Conservation (phyloP, 2,113 vertebrate genomes). For the Coturnix japonica region DNA sequence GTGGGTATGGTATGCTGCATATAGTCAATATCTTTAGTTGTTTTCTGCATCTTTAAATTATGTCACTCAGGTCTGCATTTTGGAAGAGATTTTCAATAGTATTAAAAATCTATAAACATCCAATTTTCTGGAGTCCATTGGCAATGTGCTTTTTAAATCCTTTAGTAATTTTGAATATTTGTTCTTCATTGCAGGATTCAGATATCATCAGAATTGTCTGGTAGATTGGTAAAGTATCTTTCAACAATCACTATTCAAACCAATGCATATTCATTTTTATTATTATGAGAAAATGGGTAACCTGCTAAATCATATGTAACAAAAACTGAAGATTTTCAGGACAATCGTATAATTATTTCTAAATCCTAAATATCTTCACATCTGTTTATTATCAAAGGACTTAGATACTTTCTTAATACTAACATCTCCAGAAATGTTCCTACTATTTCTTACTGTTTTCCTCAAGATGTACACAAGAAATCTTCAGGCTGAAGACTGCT, state of each 20-base stretch:
- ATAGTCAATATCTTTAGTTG: neutral
- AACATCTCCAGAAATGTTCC: neutral
- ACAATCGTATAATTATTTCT: neutral
- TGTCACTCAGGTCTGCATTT: neutral
- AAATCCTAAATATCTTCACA: neutral
- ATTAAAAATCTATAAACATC: neutral
- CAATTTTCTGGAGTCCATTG: neutral
- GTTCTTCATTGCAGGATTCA: neutral
- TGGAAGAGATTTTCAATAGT: neutral
- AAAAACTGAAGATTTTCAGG: neutral
- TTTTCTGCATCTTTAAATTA: fast-evolving
- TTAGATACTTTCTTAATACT: neutral
- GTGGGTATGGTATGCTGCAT: fast-evolving
- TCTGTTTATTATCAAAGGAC: neutral
- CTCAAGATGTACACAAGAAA: neutral
- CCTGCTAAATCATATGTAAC: neutral
- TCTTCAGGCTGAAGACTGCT: neutral
- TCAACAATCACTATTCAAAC: neutral
- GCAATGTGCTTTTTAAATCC: neutral
- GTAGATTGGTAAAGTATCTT: neutral
- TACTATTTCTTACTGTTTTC: neutral
- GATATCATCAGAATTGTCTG: neutral
- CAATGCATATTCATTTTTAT: neutral
- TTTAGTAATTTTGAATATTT: neutral
- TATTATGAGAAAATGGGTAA: neutral